phyloP scores from a whole-genome alignment of 2,888 invertebrate species.

The Nephrotoma guestfalica region DNA sequence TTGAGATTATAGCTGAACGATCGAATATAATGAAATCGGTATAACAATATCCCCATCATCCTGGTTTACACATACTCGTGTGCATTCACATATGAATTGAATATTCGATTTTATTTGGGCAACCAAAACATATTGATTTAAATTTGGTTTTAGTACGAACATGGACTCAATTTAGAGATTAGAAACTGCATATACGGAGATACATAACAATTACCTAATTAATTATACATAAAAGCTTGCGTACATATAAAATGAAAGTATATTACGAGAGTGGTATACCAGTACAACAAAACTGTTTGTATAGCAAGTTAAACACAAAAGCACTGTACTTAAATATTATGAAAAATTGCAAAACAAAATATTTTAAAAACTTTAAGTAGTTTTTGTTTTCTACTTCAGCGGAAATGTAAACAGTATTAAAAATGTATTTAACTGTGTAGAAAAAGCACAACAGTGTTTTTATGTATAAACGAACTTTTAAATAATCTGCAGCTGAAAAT shows the following conservation, averaged over 20 bases:
- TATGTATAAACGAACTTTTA: not conserved
- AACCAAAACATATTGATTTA: not conserved
- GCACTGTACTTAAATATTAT: not conserved
- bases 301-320: not conserved
- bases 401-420: not conserved
- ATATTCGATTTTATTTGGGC: not conserved
- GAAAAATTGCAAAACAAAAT: not conserved
- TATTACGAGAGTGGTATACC: not conserved
- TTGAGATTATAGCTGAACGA: not conserved
- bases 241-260: not conserved
- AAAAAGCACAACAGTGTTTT: not conserved
- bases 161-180: not conserved
- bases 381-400: not conserved
- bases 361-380: not conserved
- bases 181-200: not conserved
- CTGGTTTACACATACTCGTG: not conserved
- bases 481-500: not conserved
- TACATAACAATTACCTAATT: not conserved
- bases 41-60: not conserved
- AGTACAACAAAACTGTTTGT: not conserved
- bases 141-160: not conserved
- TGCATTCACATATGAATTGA: not conserved
- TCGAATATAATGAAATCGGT: not conserved
- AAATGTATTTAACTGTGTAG: not conserved
- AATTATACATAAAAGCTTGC: not conserved